A percentile compares a stretch with the other conserved stretches of the same genome.
Conservation (phyloP, 2,113 vertebrate species). For the Poeciliopsis retropinna region DNA sequence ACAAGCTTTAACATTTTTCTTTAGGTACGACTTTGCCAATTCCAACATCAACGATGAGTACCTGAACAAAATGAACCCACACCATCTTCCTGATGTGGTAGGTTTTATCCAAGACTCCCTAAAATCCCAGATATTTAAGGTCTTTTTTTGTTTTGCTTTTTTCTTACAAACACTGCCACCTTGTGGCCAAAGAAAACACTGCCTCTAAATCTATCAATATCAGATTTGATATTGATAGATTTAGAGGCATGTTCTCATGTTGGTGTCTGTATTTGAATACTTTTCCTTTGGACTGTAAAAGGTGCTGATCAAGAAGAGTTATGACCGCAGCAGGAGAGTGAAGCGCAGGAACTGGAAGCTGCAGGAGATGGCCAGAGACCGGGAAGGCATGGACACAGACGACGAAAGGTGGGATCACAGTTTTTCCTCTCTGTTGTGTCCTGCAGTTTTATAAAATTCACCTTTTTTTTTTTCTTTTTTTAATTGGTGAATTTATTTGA, state of each 20-base stretch:
- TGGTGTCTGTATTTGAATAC: not conserved
- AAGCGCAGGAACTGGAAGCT: conserved; percentile 95
- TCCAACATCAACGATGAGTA: conserved; percentile 94
- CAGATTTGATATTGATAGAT: no score
- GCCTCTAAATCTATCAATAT: not conserved
- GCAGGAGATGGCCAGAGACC: conserved; percentile 87
- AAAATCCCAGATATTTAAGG: not conserved
- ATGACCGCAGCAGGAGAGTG: conserved; percentile 87
- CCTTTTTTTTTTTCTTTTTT: no score
- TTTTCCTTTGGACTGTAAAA: conserved; percentile 42
- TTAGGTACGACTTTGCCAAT: conserved; percentile 94
- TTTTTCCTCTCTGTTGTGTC: not conserved
- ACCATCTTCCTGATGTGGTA: conserved; percentile 94
- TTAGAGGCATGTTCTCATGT: no score
- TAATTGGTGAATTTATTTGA: not conserved
- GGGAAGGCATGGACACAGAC: conserved; percentile 85
- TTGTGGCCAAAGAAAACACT: conserved; percentile 22
- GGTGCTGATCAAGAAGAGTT: conserved; percentile 97
- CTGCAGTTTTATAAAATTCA: not conserved
- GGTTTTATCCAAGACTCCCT: conserved; percentile 47
- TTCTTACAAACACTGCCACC: conserved; percentile 43
- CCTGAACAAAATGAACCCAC: conserved; percentile 95
- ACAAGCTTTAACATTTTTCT: not conserved
- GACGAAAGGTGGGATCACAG: conserved; percentile 86
- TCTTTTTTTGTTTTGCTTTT: not conserved